Conservation (phyloP, 2,888 invertebrate genomes). For the Epicampocera succincta region DNA sequence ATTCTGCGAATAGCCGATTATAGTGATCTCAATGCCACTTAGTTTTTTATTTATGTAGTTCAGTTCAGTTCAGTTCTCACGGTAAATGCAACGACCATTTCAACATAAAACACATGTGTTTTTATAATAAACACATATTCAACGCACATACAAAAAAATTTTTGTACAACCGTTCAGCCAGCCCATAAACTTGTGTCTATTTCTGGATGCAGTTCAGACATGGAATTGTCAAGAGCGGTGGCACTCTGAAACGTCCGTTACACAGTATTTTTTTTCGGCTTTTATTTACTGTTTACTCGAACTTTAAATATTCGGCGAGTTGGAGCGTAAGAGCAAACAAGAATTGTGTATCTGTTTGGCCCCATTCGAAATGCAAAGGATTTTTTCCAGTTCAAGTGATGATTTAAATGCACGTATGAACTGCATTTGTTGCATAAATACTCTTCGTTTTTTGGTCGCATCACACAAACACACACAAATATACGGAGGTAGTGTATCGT, state of each 20-base stretch:
- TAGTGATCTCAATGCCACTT: too few species aligned
- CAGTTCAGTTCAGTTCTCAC: too few species aligned
- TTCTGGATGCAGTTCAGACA: constrained; percentile 56
- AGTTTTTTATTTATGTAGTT: too few species aligned
- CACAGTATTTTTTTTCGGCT: constrained; percentile 13
- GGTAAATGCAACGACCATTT: background rate
- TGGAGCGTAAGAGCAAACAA: background rate
- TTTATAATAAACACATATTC: constrained; percentile 15
- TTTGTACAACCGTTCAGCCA: background rate
- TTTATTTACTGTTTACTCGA: constrained; percentile 27
- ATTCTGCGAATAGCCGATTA: too few species aligned
- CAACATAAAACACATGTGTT: constrained; percentile 51
- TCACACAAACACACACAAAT: background rate
- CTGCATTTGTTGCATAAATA: constrained; percentile 1
- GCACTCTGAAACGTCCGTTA: constrained; percentile 60
- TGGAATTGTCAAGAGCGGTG: constrained; percentile 57
- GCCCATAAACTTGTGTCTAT: constrained; percentile 48
- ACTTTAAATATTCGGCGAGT: background rate
- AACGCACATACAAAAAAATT: constrained; percentile 12
- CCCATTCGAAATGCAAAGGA: constrained; percentile 59
- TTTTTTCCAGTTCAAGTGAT: constrained; percentile 57
- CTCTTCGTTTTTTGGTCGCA: constrained; percentile 1
- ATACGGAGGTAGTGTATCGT: background rate
- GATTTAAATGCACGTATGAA: constrained; percentile 22
- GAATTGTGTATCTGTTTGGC: constrained; percentile 24